These are phyloP conservation scores for Tetramorium alpestre DNA, from an alignment of 1,140 invertebrate species.

Conservation along the genomic window DNA sequence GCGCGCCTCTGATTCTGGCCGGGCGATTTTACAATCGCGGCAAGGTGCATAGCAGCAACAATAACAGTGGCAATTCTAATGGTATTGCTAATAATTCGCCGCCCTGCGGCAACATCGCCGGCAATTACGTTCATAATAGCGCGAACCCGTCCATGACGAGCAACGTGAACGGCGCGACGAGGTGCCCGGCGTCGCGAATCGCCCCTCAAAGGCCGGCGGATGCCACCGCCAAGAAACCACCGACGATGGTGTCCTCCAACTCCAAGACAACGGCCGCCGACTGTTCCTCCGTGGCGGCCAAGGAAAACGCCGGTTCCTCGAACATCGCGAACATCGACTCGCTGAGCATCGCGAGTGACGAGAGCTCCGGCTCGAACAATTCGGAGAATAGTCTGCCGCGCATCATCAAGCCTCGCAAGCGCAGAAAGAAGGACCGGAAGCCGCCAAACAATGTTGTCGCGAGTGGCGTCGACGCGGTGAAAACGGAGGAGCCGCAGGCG, in stretches of 20 bases:
- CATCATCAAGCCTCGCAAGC: conserved; percentile 95
- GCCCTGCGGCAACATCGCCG: conserved; percentile 11
- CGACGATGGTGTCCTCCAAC: neutral
- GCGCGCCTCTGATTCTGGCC: conserved; percentile 90
- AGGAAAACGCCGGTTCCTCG: conserved; percentile 62
- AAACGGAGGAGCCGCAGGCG: conserved; percentile 82
- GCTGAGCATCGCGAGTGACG: conserved; percentile 91
- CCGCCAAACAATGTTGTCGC: conserved; percentile 84
- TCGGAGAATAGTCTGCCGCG: conserved; percentile 93
- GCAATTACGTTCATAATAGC: conserved; percentile 23
- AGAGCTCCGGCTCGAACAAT: conserved; percentile 90
- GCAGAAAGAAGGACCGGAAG: conserved; percentile 95
- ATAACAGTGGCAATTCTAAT: conserved; percentile 60
- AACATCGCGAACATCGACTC: conserved; percentile 87
- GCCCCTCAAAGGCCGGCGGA: conserved; percentile 64
- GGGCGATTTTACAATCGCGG: conserved; percentile 85
- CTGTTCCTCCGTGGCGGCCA: conserved; percentile 50
- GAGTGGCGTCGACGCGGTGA: conserved; percentile 78
- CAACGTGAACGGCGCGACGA: conserved; percentile 48
- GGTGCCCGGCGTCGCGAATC: conserved; percentile 62
- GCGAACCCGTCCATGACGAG: conserved; percentile 28
- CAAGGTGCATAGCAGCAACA: conserved; percentile 73
- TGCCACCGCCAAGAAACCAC: conserved; percentile 43
- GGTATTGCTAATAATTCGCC: conserved; percentile 34
- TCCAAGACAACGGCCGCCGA: conserved; percentile 49